These are phyloP conservation scores for Biston stratarius DNA, from an alignment of 2,888 invertebrate genomes.

Conservation along the genomic window DNA sequence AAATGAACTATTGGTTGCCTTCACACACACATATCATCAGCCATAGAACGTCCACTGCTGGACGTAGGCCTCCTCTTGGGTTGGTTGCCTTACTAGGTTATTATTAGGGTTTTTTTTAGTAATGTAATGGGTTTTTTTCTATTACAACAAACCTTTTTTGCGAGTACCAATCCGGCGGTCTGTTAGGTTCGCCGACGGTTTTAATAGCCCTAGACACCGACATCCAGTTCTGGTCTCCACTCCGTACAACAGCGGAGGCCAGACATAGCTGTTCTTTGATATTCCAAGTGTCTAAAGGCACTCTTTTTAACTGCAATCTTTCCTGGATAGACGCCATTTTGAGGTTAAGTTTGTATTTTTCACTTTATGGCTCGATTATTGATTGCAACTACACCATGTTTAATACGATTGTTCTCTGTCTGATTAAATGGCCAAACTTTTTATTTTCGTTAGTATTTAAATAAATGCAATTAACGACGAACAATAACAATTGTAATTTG, in stretches of 20 bases:
- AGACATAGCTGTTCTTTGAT: conserved; percentile 93
- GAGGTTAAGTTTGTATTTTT: conserved; percentile 18
- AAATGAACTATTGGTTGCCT: too few species aligned
- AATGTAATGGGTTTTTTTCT: too few species aligned
- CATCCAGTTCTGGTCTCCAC: conserved; percentile 97
- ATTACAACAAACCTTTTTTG: conserved; percentile 82
- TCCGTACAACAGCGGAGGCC: conserved; percentile 93
- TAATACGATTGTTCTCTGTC: background rate
- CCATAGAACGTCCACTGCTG: too few species aligned
- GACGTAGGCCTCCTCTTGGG: too few species aligned
- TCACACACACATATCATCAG: too few species aligned
- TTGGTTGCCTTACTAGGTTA: too few species aligned
- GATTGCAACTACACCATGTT: background rate
- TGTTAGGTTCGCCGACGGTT: conserved; percentile 91
- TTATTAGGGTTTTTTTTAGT: too few species aligned
- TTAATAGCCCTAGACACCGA: conserved; percentile 93
- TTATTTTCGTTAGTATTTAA: background rate
- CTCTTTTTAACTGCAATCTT: conserved; percentile 87
- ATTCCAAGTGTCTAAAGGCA: conserved; percentile 94
- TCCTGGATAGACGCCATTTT: conserved; percentile 81
- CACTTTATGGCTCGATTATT: background rate
- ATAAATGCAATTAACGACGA: background rate
- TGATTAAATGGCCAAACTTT: background rate
- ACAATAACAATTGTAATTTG: too few species aligned
- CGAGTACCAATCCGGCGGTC: conserved; percentile 95